Conservation (phyloP, 2,113 vertebrate species). For the Pelecanoides urinatrix region DNA sequence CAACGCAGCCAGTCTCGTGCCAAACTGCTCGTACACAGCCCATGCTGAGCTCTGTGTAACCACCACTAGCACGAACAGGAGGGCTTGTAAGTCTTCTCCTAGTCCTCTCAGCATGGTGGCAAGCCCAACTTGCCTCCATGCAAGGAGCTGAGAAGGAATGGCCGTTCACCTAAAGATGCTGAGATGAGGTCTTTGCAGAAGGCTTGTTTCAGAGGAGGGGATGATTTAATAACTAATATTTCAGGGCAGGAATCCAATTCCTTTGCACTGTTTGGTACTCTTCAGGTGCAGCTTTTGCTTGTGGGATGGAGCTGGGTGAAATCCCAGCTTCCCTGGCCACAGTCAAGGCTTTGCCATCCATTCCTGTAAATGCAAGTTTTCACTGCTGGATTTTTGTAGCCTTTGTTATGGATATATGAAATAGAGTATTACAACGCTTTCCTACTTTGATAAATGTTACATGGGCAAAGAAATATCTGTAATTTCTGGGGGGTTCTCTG, state of each 20-base stretch:
- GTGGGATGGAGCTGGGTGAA: background rate
- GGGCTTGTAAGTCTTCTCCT: background rate
- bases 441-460: background rate
- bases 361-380: background rate
- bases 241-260: background rate
- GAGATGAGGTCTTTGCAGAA: background rate
- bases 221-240: background rate
- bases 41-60: background rate
- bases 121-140: background rate
- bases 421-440: background rate
- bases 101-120: background rate
- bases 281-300: background rate
- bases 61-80: background rate
- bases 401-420: background rate
- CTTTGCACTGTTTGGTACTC: background rate
- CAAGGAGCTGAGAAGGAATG: background rate
- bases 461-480: background rate
- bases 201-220: background rate
- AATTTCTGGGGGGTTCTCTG: conserved; percentile 7
- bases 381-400: background rate
- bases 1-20: background rate
- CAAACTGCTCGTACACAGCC: background rate
- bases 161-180: background rate
- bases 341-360: background rate
- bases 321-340: background rate